Evolutionary conservation across 2,113 vertebrate species (phyloP).

Genomic region (Australoheros scitulus): DNA sequence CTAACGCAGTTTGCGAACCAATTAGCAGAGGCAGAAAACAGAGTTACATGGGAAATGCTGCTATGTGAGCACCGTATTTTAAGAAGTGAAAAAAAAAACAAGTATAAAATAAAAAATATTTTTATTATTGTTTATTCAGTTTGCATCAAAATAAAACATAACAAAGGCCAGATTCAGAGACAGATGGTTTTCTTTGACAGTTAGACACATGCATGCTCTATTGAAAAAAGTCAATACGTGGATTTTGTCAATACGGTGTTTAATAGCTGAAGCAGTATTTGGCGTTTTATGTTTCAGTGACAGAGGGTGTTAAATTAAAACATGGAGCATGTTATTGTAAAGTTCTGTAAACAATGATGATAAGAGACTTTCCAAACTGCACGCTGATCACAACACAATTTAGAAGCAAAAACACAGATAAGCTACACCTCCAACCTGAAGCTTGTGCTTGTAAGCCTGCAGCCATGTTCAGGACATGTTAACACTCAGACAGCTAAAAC

Average conservation of each 20-base stretch:
- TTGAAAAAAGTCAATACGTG: not conserved
- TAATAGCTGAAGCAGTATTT: no score
- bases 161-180: no score
- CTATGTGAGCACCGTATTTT: not conserved
- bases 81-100: no score
- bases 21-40: not conserved
- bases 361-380: not conserved
- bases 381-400: not conserved
- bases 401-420: conserved; percentile 2
- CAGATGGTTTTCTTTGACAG: not conserved
- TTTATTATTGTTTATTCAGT: no score
- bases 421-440: not conserved
- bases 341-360: not conserved
- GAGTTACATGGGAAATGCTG: not conserved
- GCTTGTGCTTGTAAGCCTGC: not conserved
- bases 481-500: conserved; percentile 12
- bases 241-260: not conserved
- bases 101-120: no score
- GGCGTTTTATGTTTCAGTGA: not conserved
- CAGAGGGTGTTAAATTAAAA: not conserved
- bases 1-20: not conserved
- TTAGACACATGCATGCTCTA: not conserved
- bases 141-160: no score
- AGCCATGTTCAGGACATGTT: conserved; percentile 14
- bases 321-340: not conserved